A percentile compares a stretch with the other conserved stretches of the same genome.
Evolutionary conservation across 1,140 invertebrate species (phyloP).

Genomic region (Pachyrhynchus sulphureomaculatus): DNA sequence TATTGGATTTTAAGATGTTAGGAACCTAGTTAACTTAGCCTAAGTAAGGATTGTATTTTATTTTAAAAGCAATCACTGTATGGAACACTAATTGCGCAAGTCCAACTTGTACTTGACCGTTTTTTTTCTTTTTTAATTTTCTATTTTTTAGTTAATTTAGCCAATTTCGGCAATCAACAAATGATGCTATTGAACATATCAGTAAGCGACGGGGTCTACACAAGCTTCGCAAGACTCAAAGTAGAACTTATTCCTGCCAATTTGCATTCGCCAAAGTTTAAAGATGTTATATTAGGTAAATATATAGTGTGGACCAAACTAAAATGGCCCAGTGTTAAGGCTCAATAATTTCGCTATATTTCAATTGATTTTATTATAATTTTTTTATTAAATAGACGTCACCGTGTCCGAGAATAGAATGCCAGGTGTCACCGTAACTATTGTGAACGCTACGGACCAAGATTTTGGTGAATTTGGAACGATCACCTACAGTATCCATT

Average conservation of each 20-base stretch:
- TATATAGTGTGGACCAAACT: neutral
- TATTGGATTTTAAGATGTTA: no score
- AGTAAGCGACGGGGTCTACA: slow-evolving; percentile 89
- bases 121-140: no score
- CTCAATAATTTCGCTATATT: neutral
- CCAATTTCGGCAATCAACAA: slow-evolving; percentile 63
- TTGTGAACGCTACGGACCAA: slow-evolving; percentile 76
- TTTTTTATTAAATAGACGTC: no score
- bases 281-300: slow-evolving; percentile 57
- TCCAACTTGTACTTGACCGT: no score
- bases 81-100: no score
- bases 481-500: slow-evolving; percentile 79
- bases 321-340: neutral
- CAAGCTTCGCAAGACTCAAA: slow-evolving; percentile 77
- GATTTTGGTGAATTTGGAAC: slow-evolving; percentile 81
- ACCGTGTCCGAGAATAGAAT: slow-evolving; percentile 77
- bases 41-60: no score
- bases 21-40: no score
- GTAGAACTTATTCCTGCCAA: slow-evolving; percentile 81
- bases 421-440: slow-evolving; percentile 69
- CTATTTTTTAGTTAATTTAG: slow-evolving; percentile 54
- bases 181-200: slow-evolving; percentile 79
- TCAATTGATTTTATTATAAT: no score
- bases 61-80: no score
- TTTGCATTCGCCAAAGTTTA: slow-evolving; percentile 75